A percentile compares a stretch with the other conserved stretches of the same genome.
These are phyloP conservation scores for Pollachius pollachius DNA, from an alignment of 2,113 vertebrate genomes.

Conservation along the genomic window DNA sequence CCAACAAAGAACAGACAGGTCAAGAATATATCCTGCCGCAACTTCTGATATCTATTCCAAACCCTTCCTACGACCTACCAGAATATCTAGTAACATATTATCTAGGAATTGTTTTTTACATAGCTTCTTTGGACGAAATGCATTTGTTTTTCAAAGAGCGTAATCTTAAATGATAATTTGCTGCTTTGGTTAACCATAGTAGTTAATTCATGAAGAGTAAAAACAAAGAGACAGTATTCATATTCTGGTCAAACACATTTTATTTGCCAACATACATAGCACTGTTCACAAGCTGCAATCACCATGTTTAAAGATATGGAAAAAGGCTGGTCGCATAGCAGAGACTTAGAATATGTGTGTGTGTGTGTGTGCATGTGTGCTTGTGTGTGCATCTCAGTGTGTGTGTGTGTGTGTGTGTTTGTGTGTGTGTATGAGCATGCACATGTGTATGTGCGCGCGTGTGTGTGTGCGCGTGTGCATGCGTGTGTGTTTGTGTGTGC, in stretches of 20 bases:
- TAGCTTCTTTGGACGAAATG: too few relatives aligned
- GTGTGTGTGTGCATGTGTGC: neutral
- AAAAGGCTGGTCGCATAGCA: conserved; percentile 25
- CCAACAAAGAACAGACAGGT: conserved; percentile 6
- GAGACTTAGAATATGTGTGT: neutral
- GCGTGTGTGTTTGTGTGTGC: neutral
- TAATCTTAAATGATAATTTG: too few relatives aligned
- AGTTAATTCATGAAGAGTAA: conserved; percentile 36
- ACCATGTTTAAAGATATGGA: conserved; percentile 40
- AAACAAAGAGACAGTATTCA: conserved; percentile 26
- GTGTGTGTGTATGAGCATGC: neutral
- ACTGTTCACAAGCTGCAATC: conserved; percentile 51
- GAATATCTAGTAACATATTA: neutral
- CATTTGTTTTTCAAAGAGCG: neutral
- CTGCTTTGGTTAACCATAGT: too few relatives aligned
- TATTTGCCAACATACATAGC: conserved; percentile 62
- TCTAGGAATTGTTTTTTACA: too few relatives aligned
- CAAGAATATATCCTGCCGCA: conserved; percentile 18
- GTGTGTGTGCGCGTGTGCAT: neutral
- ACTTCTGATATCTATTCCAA: neutral
- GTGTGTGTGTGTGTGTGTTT: too few relatives aligned
- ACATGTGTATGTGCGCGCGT: neutral
- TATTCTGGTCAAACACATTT: conserved; percentile 55
- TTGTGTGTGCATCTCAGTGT: neutral
- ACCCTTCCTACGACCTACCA: neutral